These are phyloP conservation scores for Ptychobarbus kaznakovi DNA, from an alignment of 2,797 vertebrate genomes.

Conservation along the genomic window DNA sequence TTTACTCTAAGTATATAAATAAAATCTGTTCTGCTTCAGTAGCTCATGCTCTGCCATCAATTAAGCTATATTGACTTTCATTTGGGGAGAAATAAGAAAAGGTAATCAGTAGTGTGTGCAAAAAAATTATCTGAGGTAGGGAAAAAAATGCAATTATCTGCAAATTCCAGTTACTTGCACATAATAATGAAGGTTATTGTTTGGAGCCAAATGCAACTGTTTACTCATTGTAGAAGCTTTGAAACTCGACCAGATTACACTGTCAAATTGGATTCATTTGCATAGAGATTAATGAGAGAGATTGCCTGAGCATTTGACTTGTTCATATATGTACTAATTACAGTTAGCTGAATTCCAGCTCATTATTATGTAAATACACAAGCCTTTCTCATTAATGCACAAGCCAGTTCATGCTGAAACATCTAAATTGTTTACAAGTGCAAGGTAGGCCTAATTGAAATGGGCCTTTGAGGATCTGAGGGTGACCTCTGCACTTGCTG, in stretches of 20 bases:
- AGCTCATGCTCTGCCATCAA: slow-evolving; percentile 16
- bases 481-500: slow-evolving; percentile 35
- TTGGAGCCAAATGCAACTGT: slow-evolving; percentile 24
- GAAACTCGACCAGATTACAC: slow-evolving; percentile 44
- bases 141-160: slow-evolving; percentile 47
- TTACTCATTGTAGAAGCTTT: slow-evolving; percentile 46
- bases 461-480: slow-evolving; percentile 10
- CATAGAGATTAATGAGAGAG: slow-evolving; percentile 28
- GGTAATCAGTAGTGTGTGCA: slow-evolving; percentile 12
- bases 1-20: neutral
- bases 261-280: slow-evolving; percentile 49
- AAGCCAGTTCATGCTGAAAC: slow-evolving; percentile 29
- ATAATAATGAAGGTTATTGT: slow-evolving; percentile 13
- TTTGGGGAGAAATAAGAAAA: slow-evolving; percentile 22
- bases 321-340: slow-evolving; percentile 19
- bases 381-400: neutral
- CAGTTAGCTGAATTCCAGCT: slow-evolving; percentile 8
- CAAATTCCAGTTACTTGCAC: slow-evolving; percentile 38
- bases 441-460: slow-evolving; percentile 22
- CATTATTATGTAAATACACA: slow-evolving; percentile 38
- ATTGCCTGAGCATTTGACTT: slow-evolving; percentile 6
- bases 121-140: slow-evolving; percentile 30
- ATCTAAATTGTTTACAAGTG: slow-evolving; percentile 19
- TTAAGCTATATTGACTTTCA: slow-evolving; percentile 17
- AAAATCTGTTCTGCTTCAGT: slow-evolving; percentile 10